Percentiles rank a stretch among this genome's conserved stretches.
phyloP scores from a whole-genome alignment of 2,888 invertebrate genomes.

The Mantis religiosa region DNA sequence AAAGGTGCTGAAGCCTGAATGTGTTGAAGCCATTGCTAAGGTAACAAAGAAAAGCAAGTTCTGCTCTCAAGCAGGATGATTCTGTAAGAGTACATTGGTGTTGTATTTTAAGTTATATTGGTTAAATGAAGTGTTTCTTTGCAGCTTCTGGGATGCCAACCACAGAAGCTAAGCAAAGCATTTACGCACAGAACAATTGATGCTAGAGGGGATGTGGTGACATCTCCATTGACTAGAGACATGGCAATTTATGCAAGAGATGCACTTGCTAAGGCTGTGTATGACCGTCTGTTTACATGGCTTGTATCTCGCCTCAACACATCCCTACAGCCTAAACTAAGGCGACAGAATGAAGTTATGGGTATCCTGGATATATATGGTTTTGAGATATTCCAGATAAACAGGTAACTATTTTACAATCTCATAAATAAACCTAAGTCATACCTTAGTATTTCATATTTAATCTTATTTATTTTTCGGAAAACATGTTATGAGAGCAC shows the following conservation, averaged over 20 bases:
- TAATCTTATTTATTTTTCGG: no score
- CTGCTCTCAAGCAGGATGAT: no score
- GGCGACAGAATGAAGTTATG: constrained; percentile 64
- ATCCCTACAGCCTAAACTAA: constrained; percentile 60
- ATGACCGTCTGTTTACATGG: constrained; percentile 89
- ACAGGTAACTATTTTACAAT: constrained; percentile 55
- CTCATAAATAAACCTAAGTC: no score
- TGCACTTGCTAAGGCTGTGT: constrained; percentile 86
- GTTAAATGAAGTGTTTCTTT: constrained; percentile 26
- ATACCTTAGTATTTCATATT: no score
- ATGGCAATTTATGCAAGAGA: constrained; percentile 83
- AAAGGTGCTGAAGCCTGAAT: constrained; percentile 62
- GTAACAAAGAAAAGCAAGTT: constrained; percentile 45
- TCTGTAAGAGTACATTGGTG: no score
- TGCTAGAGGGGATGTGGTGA: constrained; percentile 78
- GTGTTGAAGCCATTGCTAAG: constrained; percentile 61
- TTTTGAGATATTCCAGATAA: constrained; percentile 87
- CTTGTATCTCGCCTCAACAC: constrained; percentile 75
- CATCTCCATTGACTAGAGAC: constrained; percentile 73
- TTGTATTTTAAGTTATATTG: no score
- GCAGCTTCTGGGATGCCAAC: constrained; percentile 71
- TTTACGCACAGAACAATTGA: constrained; percentile 83
- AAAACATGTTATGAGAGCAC: no score
- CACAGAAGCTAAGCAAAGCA: constrained; percentile 61
- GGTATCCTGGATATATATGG: constrained; percentile 93